Base-by-base conservation (phyloP, 2,888 invertebrate species). In the Tetragnatha montana region DNA sequence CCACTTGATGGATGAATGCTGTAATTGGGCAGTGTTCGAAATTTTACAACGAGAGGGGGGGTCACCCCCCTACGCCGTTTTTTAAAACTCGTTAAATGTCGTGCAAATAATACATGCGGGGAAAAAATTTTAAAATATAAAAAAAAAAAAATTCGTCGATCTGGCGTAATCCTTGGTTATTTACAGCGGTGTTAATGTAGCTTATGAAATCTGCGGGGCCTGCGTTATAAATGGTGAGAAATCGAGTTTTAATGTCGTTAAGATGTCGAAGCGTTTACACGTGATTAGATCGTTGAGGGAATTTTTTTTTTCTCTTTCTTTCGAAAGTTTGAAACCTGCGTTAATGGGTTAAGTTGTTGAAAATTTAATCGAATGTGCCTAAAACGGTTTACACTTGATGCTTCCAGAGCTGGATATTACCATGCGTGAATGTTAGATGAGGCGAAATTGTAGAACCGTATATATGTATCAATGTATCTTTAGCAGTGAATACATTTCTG, bases 221-320 rank as follows among this genome's bases (percentile, higher is more conserved):
- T 68, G 21, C 68, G 75, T 87, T 71, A 82, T 87, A 47, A 60
- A 69, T 68, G 68, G 21, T n/a, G 22, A 14, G 81, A 78, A 87
- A 87, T 87, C 81, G 87, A 87, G 75, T 87, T 87, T 87, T 82
- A 76, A 87, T 87, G 87, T 81, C 81, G 87, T 87, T 87, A 82
- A 82, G 35, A 74, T 82, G 50, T 76, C 19, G 49, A 60, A 75
- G 70, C 14, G 69, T 80, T 73, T 81, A 76, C 75, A 73, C 81
- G 50, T 78, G 35, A 35, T 50, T 76, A 70, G 76, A 76, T 70
- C 35, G 35, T 81, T 87, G 81, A 8, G 21, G 75, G 70, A 80
- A 69, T 69, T 76, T 75, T 76, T 83, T 83, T 74, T 70, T 47
- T 19, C 10, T 35, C 47, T 83, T 74, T 70, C 49, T 19, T 14